Evolutionary conservation across 2,797 vertebrate species (phyloP), one percentile per base, ranked within the genome.

Genomic region (Xyrichtys novacula): DNA sequence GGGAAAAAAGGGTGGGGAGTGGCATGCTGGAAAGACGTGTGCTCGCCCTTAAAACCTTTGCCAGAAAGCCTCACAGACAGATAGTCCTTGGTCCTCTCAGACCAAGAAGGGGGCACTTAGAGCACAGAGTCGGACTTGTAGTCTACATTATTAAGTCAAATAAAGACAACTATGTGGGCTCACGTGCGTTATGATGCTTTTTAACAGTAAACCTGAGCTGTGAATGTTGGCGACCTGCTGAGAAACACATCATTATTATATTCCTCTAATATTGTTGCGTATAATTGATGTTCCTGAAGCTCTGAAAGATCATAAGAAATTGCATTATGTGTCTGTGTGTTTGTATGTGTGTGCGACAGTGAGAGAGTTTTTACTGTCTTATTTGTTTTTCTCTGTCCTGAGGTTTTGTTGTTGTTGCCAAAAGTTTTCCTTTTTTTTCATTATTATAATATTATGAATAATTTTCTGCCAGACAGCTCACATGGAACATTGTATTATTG

Each of bases 381-480:
- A 20, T 44, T 53, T 57, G 12, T 56, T 61, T 52, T 23, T n/a
- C 7, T 71, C 23, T 39, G 31, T 32, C 22, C 28, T 17, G 19
- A 17, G 38, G 6, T 32, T 3, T 46, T 12, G 36, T 46, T 23
- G 12, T 47, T 48, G 22, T 8, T 9, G 26, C 10, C 36, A 23
- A 1, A 25, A 1, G 25, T 25, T 31, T 0, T 52, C 26, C 26
- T 67, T 71, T n/a, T n/a, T n/a, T n/a, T n/a, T n/a, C n/a, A n/a
- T n/a, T n/a, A n/a, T n/a, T n/a, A n/a, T 29, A 26, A 54, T 68
- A 61, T 28, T 36, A 60, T 40, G 16, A 69, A 58, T 36, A 62
- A 43, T 25, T 31, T 29, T 36, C 8, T 34, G 6, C 6, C 25
- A 19, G 32, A 23, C 16, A 22, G 1, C 56, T 69, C 59, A 74